A percentile compares a stretch with the other conserved stretches of the same genome.
Conservation (phyloP, 2,797 vertebrate species). For the Sternarchorhynchus goeldii region DNA sequence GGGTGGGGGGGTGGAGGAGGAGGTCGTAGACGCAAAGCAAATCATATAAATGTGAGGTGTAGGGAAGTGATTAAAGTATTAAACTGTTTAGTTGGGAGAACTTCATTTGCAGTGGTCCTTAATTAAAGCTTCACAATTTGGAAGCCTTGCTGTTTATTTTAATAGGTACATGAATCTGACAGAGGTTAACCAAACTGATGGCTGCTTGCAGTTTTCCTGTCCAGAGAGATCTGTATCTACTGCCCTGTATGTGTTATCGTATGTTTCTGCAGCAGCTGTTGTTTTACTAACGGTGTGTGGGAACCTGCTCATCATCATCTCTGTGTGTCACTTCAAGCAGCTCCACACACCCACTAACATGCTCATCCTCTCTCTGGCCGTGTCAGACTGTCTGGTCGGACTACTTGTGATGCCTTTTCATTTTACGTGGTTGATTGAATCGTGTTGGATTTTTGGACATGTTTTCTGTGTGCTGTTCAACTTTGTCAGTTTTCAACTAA, state of each 20-base stretch:
- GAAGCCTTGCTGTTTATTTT: not conserved
- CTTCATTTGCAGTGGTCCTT: not conserved
- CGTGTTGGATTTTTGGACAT: slow-evolving; percentile 43
- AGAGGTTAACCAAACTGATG: not conserved
- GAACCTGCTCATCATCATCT: slow-evolving; percentile 55
- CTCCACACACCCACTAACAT: slow-evolving; percentile 56
- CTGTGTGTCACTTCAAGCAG: slow-evolving; percentile 55
- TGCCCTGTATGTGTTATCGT: slow-evolving; percentile 37
- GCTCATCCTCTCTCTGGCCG: slow-evolving; percentile 55
- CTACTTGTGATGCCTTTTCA: slow-evolving; percentile 52
- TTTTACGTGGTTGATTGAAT: slow-evolving; percentile 48
- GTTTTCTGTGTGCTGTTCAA: slow-evolving; percentile 44
- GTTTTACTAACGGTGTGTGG: slow-evolving; percentile 55
- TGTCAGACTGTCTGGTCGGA: slow-evolving; percentile 51
- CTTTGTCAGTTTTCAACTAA: slow-evolving; percentile 46
- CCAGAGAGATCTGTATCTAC: slow-evolving; percentile 41
- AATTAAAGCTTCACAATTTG: not conserved
- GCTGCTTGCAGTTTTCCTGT: slow-evolving; percentile 38
- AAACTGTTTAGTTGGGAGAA: no score
- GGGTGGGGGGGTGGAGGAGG: no score
- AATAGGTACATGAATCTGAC: slow-evolving; percentile 33
- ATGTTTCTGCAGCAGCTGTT: slow-evolving; percentile 43
- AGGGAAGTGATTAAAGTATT: not conserved
- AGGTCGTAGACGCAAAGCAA: no score
- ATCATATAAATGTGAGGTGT: slow-evolving; percentile 2